Percentiles rank a stretch among this genome's conserved stretches.
phyloP scores from a whole-genome alignment of 2,888 invertebrate genomes.

The Andrena marginata region DNA sequence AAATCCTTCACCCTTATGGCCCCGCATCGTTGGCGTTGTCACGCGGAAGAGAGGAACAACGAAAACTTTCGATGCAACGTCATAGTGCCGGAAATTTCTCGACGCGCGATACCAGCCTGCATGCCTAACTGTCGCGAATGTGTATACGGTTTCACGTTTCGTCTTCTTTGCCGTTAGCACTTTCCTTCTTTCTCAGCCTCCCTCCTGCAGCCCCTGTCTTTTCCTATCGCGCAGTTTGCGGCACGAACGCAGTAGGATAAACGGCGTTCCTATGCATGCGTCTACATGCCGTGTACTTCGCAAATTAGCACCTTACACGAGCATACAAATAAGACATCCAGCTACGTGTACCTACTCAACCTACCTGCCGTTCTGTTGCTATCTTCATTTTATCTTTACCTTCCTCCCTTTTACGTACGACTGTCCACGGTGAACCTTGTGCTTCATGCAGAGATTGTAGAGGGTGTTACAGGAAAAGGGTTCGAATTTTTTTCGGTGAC shows the following conservation, averaged over 20 bases:
- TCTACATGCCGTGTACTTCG: conserved; percentile 67
- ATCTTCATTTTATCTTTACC: conserved; percentile 3
- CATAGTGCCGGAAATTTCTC: conserved; percentile 60
- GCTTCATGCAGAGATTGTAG: no score
- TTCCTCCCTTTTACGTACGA: background rate
- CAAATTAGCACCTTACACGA: conserved; percentile 74
- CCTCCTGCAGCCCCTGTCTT: background rate
- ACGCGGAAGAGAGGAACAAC: conserved; percentile 12
- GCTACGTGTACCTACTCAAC: conserved; percentile 51
- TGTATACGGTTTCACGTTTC: conserved; percentile 42
- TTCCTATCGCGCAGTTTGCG: conserved; percentile 40
- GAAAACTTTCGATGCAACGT: conserved; percentile 38
- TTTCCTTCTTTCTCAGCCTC: conserved; percentile 18
- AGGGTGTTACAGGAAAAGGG: no score
- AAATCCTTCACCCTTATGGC: background rate
- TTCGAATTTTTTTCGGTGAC: no score
- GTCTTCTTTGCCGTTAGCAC: conserved; percentile 25
- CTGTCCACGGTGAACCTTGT: no score
- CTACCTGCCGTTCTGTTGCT: conserved; percentile 29
- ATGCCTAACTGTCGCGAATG: conserved; percentile 43
- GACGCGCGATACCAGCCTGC: background rate
- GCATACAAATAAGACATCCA: conserved; percentile 70
- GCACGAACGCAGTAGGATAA: conserved; percentile 47
- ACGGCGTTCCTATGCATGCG: conserved; percentile 19
- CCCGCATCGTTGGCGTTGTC: conserved; percentile 14